Conservation (phyloP, 2,113 vertebrate species). For the Sinosuthora webbiana region DNA sequence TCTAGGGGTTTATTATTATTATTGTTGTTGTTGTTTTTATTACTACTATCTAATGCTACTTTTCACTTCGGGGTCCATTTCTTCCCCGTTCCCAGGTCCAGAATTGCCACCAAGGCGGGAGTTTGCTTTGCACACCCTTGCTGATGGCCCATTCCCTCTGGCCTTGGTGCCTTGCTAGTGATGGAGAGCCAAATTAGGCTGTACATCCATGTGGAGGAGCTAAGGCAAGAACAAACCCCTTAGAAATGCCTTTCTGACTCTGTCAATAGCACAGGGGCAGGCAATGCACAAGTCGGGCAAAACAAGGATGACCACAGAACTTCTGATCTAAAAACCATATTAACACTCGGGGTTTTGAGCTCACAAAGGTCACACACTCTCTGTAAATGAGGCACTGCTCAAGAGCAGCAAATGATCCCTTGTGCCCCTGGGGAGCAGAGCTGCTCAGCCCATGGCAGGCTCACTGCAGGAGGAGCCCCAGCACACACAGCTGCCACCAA, state of each 20-base stretch:
- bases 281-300: neutral
- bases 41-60: too few species aligned
- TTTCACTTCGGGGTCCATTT: too few species aligned
- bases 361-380: neutral
- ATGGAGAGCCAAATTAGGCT: neutral
- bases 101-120: too few species aligned
- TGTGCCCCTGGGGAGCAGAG: neutral
- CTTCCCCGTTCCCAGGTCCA: too few species aligned
- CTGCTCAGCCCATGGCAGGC: accelerated
- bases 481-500: neutral
- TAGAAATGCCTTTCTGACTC: neutral
- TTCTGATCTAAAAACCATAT: neutral
- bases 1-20: too few species aligned
- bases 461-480: neutral
- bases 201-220: neutral
- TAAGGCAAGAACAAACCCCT: neutral
- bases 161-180: neutral
- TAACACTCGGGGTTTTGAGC: neutral
- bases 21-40: too few species aligned
- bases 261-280: neutral
- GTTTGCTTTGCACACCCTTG: too few species aligned
- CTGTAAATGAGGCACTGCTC: accelerated
- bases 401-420: neutral
- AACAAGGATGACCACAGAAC: neutral
- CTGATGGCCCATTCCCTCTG: too few species aligned